Evolutionary conservation across 2,113 vertebrate genomes (phyloP), one percentile per base, ranked within the genome.

Genomic region (Brachirus orientalis): DNA sequence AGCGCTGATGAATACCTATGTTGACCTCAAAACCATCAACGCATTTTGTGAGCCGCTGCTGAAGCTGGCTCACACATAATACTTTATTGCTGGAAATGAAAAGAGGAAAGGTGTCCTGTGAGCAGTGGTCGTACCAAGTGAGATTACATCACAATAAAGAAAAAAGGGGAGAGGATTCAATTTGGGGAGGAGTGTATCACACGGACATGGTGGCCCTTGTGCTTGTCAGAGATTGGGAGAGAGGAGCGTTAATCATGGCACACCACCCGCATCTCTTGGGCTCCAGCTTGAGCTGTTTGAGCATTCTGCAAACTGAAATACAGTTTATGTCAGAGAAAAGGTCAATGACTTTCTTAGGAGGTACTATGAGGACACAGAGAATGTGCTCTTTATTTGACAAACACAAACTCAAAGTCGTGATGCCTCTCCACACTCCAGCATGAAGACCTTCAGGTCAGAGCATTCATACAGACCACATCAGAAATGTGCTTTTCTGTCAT

Each of bases 171-270:
- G 68, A 72, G 85, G 83, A 91, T 90, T 87, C 87, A 91, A 89
- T 91, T 91, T 90, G 68, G 79, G 66, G 77, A 72, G 78, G 80
- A 82, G 88, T 90, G 82, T 88, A 90, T 91, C 89, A 89, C 78
- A 33, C 66, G 8, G 82, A 74, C 53, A 62, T 79, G 86, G 80
- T 72, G 85, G 87, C 81, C 80, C 80, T 78, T 80, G 82, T 91
- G 89, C 80, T 73, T 89, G 90, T 92, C 89, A 89, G 77, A 91
- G 84, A 90, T 89, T 91, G 87, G 82, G 72, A 68, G 69, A 55
- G 70, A 20, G 59, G 68, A 69, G 69, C 45, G 85, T 91, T 91
- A 89, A 88, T 92, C 89, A 89, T 6, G 53, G 46, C 58, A 8
- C 71, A 51, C 69, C 53, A 54, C 22, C 59, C 20, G 40, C 69